These are phyloP conservation scores for Suncus etruscus DNA, from an alignment of 2,113 vertebrate species.

Conservation along the genomic window DNA sequence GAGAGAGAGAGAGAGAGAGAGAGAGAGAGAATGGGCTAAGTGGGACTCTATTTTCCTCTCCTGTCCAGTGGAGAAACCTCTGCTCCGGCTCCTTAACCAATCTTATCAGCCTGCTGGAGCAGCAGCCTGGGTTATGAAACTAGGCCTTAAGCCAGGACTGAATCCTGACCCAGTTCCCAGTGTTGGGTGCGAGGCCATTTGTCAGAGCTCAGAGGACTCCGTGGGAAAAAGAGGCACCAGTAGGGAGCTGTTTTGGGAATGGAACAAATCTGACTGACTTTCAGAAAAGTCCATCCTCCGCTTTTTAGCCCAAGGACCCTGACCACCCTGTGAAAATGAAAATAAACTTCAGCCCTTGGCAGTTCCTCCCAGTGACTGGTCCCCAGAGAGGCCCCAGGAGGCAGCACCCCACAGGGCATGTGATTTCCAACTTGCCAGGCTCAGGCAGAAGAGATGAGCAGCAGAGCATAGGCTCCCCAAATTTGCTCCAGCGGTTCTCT, in stretches of 20 bases:
- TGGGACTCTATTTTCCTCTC: too few relatives aligned
- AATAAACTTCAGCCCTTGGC: too few relatives aligned
- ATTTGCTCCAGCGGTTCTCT: too few relatives aligned
- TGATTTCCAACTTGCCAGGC: too few relatives aligned
- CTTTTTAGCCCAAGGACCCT: neutral
- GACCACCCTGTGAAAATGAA: neutral
- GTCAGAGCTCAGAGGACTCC: neutral
- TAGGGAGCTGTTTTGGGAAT: neutral
- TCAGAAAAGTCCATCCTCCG: neutral
- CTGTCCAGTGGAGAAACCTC: too few relatives aligned
- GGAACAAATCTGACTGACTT: neutral
- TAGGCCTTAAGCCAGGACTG: slow-evolving; percentile 3
- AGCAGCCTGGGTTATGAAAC: slow-evolving; percentile 2
- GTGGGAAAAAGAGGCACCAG: neutral
- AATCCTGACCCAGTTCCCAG: slow-evolving; percentile 48
- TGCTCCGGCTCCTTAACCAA: too few relatives aligned
- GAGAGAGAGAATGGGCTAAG: too few relatives aligned
- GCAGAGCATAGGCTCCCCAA: too few relatives aligned
- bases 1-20: slow-evolving; percentile 20
- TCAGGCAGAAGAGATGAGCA: too few relatives aligned
- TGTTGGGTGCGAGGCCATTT: neutral
- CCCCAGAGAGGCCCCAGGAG: too few relatives aligned
- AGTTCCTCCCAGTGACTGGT: neutral
- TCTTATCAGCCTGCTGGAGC: neutral
- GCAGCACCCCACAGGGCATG: too few relatives aligned